A percentile compares a stretch with the other conserved stretches of the same genome.
Evolutionary conservation across 2,797 vertebrate species (phyloP).

Genomic region (Bradypus variegatus): DNA sequence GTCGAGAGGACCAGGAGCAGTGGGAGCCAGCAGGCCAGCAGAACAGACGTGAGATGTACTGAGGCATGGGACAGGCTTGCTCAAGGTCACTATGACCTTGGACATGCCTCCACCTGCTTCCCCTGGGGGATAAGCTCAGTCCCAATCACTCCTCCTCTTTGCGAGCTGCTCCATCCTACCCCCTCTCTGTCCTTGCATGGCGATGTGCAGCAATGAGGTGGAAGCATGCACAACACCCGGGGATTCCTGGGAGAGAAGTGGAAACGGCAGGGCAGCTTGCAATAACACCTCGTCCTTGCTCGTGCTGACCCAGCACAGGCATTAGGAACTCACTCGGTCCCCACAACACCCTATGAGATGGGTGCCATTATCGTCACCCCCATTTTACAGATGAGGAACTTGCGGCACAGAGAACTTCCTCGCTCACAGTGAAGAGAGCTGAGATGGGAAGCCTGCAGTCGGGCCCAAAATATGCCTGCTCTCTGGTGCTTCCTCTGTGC

Average conservation of each 20-base stretch:
- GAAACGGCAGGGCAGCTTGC: neutral
- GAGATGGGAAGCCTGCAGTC: neutral
- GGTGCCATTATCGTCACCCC: neutral
- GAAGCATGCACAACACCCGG: fast-evolving
- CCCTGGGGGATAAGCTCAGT: neutral
- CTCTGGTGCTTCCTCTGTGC: neutral
- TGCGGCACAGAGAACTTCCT: neutral
- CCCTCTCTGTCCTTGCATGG: no score
- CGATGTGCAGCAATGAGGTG: neutral
- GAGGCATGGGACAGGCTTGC: neutral
- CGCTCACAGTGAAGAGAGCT: neutral
- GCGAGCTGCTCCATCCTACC: neutral
- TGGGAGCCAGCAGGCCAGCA: fast-evolving
- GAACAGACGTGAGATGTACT: neutral
- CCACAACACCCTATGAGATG: neutral
- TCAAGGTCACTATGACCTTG: neutral
- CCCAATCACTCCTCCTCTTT: neutral
- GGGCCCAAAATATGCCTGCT: fast-evolving
- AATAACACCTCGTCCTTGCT: neutral
- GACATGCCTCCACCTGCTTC: neutral
- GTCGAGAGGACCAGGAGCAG: neutral
- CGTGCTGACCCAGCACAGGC: fast-evolving
- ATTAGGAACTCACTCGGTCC: neutral
- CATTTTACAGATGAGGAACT: neutral
- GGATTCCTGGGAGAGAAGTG: neutral